Base-by-base conservation (phyloP, 2,113 vertebrate genomes). In the Microtus pennsylvanicus region DNA sequence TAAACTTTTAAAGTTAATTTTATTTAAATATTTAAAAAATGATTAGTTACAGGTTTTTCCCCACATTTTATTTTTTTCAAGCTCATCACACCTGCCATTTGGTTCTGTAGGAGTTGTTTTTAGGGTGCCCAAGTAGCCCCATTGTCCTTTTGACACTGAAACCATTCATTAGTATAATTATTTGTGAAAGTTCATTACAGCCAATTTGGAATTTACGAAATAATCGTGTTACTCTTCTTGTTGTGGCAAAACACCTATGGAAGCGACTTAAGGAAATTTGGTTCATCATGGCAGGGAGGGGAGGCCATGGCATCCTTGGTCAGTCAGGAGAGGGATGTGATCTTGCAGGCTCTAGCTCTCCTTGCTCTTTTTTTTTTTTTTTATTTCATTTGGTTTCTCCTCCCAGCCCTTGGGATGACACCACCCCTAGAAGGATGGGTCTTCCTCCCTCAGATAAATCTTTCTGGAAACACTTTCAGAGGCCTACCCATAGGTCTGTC, bases 121-220 rank as follows among this genome's bases (percentile, higher is more conserved):
- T 13, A 76, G 42, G 30, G n/a, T 83, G 24, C 52, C 9, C 30
- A 87, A 70, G 74, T 85, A 21, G 76, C 1, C 42, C 82, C 82
- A 0, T 75, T 86, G 38, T 58, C 24, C 42, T 92, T 30, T 13
- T 87, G 83, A 80, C n/a, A 78, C 14, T 81, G 13, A 88, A 85
- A 78, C 33, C 26, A 63, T 30, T 83, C 94, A 55, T 72, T 93
- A n/a, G 26, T 91, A 75, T 81, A 81, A 80, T 83, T 87, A 80
- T 87, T 93, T 87, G 21, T 89, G 91, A 72, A 14, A 96, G 95
- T 95, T 93, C n/a, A 90, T 69, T 78, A 35, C 83, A 88, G 13
- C 16, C 67, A 12, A 69, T 87, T 80, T n/a, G 17, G 77, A 78
- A 69, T 78, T 47, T 70, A 28, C 75, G 14, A 91, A 77, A 89